Evolutionary conservation across 1,140 invertebrate species (phyloP).

Genomic region (Calosoma granatense): DNA sequence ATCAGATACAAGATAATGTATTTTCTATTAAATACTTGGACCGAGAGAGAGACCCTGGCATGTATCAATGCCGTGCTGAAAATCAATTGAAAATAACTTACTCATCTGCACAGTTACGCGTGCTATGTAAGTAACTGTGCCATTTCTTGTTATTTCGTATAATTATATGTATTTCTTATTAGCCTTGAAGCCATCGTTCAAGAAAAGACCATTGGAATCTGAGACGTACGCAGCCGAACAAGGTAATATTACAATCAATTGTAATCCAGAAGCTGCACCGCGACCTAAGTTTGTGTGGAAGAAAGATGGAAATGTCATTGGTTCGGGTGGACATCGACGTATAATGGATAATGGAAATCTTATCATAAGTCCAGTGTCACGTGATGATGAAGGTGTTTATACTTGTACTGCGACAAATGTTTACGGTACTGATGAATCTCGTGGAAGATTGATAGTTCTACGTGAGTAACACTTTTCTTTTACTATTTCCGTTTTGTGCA

Average conservation of each 20-base stretch:
- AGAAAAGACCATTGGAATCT: conserved; percentile 75
- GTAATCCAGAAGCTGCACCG: conserved; percentile 91
- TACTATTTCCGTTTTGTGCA: neutral
- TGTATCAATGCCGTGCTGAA: conserved; percentile 88
- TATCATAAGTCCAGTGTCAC: conserved; percentile 74
- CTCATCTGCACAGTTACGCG: conserved; percentile 80
- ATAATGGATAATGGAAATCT: conserved; percentile 77
- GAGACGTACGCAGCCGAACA: conserved; percentile 84
- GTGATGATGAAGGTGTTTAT: conserved; percentile 81
- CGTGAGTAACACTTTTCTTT: conserved; percentile 47
- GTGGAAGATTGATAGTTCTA: conserved; percentile 74
- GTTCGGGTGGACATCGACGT: conserved; percentile 62
- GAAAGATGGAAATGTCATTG: conserved; percentile 76
- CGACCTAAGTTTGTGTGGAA: conserved; percentile 82
- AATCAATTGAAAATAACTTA: conserved; percentile 82
- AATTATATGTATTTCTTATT: conserved; percentile 27
- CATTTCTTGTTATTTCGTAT: conserved; percentile 10
- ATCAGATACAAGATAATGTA: conserved; percentile 77
- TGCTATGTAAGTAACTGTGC: conserved; percentile 50
- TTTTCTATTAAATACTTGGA: conserved; percentile 70
- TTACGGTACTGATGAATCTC: conserved; percentile 69
- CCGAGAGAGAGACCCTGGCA: conserved; percentile 75
- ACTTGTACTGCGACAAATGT: conserved; percentile 79
- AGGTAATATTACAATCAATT: conserved; percentile 85
- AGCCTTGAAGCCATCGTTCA: conserved; percentile 82